These are phyloP conservation scores for Oithona nana DNA, from an alignment of 2,888 invertebrate genomes.

Conservation along the genomic window DNA sequence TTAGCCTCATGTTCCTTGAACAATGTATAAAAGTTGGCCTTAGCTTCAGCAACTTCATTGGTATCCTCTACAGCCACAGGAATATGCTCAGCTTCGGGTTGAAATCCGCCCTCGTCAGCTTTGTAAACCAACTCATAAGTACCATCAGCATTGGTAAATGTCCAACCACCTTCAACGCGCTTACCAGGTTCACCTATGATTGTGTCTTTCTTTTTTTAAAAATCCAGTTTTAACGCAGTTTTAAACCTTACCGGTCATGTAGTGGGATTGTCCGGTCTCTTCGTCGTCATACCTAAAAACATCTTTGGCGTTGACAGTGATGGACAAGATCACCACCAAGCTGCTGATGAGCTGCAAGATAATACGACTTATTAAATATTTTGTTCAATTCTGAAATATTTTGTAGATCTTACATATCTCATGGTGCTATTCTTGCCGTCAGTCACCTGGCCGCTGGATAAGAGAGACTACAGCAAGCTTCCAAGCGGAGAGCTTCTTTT, in stretches of 20 bases:
- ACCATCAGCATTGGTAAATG: neutral
- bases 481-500: neutral
- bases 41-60: neutral
- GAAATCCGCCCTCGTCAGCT: constrained; percentile 13
- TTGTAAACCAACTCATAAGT: neutral
- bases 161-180: neutral
- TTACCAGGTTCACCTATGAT: neutral
- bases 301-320: neutral
- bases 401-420: neutral
- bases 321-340: neutral
- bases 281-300: neutral
- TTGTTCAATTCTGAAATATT: too few species aligned
- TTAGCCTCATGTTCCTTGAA: neutral
- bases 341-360: neutral
- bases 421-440: neutral
- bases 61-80: neutral
- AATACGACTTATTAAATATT: too few species aligned
- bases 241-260: neutral
- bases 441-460: too few species aligned
- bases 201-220: too few species aligned
- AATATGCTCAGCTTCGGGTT: neutral
- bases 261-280: neutral
- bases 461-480: neutral
- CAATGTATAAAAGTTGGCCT: neutral
- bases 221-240: neutral